Conservation (phyloP, 2,113 vertebrate genomes). For the Rostratula benghalensis region DNA sequence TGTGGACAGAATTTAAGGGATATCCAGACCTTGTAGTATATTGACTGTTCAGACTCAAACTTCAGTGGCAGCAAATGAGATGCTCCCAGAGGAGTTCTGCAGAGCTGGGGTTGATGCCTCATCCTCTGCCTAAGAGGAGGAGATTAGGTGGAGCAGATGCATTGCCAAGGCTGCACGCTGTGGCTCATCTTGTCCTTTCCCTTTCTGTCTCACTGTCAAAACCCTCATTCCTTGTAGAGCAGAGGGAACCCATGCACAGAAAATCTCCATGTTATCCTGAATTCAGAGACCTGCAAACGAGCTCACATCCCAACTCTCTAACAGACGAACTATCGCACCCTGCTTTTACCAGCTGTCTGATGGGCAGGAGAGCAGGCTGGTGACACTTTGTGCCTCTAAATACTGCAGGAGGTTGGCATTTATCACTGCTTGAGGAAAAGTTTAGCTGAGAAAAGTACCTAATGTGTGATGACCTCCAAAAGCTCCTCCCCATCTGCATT, state of each 20-base stretch:
- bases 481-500: not conserved
- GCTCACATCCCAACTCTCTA: not conserved
- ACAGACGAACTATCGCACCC: not conserved
- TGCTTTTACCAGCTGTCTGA: not conserved
- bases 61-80: not conserved
- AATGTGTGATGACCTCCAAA: not conserved
- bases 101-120: not conserved
- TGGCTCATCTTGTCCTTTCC: not conserved
- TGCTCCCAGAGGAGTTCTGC: not conserved
- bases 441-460: not conserved
- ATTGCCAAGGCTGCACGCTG: not conserved
- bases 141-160: not conserved
- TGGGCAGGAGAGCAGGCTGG: not conserved
- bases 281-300: not conserved
- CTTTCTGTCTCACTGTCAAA: not conserved
- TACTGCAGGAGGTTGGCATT: not conserved
- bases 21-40: not conserved
- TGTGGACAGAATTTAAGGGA: not conserved
- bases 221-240: not conserved
- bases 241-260: not conserved
- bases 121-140: accelerated
- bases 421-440: not conserved
- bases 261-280: not conserved
- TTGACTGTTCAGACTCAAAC: not conserved
- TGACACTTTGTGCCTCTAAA: not conserved